Base-by-base conservation (phyloP, 2,113 vertebrate genomes). In the Tauraco erythrolophus region DNA sequence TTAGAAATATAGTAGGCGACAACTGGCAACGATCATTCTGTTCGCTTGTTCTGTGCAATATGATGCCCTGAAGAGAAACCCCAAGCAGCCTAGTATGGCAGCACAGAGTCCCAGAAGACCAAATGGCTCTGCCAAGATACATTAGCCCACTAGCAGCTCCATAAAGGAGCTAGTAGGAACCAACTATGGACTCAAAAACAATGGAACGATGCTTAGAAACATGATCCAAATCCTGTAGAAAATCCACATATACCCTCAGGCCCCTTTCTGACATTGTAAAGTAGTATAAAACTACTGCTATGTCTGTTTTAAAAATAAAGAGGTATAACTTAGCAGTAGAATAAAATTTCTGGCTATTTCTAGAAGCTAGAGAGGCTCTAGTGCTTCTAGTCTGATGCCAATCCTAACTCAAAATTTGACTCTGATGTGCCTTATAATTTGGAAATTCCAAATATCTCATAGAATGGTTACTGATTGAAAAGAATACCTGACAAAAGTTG, bases 1-100 rank as follows among this genome's bases (percentile, higher is more conserved):
- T 2, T 64, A 83, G 82, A 94, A 74, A 81, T 92, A 81, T 10
- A 86, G 54, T 37, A 89, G 76, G 68, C 5, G 35, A 96, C 86
- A 96, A 92, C 62, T 84, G 71, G 50, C 43, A 94, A 81, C 35
- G 58, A 85, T 64, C 39, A 66, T 91, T 91, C 89, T 91, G 68
- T 75, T 89, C 43, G 33, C 37, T 71, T 75, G 41, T 54, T 91
- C 64, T 81, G 41, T 22, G 68, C 80, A 89, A 71, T 64, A 91
- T n/a, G 76, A 80, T 84, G 80, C 76, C 80, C 72, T 58, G 41
- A 33, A 68, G 66, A 84, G 80, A 89, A 94, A 89, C 60, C 18
- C 58, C 77, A 81, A 87, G 86, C 76, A 46, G 41, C 0, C 0
- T 1, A 41, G 9, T 11, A 30, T 0, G 13, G 58, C 50, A 95